Conservation (phyloP, 2,113 vertebrate species). For the Cephalopholis sonnerati region DNA sequence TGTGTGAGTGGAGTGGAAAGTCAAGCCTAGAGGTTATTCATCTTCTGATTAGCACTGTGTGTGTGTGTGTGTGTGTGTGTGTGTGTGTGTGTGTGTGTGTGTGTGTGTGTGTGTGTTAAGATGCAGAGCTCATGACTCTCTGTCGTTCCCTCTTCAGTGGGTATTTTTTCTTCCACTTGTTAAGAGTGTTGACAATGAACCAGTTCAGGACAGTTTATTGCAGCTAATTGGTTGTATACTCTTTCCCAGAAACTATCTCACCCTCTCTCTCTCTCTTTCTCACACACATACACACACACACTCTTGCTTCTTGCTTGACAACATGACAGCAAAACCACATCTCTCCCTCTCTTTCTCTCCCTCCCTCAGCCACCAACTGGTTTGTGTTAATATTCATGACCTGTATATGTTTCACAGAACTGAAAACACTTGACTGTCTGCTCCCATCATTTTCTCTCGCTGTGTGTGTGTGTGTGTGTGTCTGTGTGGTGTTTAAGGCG, state of each 20-base stretch:
- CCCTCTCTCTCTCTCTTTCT: background rate
- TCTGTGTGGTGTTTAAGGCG: conserved; percentile 31
- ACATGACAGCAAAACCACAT: conserved; percentile 64
- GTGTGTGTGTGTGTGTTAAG: conserved; percentile 42
- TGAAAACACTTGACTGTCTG: conserved; percentile 77
- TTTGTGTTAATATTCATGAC: conserved; percentile 78
- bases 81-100: too few relatives aligned
- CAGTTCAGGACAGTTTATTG: conserved; percentile 71
- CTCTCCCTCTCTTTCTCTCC: conserved; percentile 2
- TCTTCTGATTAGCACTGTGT: conserved; percentile 50
- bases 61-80: background rate
- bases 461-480: conserved; percentile 37
- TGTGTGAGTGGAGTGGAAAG: conserved; percentile 11
- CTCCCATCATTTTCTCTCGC: conserved; percentile 61
- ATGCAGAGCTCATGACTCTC: conserved; percentile 52
- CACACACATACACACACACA: background rate
- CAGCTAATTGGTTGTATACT: conserved; percentile 69
- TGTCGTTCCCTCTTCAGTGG: conserved; percentile 11
- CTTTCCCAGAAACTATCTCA: conserved; percentile 29
- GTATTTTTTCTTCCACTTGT: conserved; percentile 35
- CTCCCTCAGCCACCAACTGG: conserved; percentile 60
- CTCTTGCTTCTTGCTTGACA: conserved; percentile 49
- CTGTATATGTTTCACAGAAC: conserved; percentile 72
- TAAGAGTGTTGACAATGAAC: conserved; percentile 57
- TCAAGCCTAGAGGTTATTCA: conserved; percentile 41